These are phyloP conservation scores for Syngnathoides biaculeatus DNA, from an alignment of 2,113 vertebrate genomes.

Conservation along the genomic window DNA sequence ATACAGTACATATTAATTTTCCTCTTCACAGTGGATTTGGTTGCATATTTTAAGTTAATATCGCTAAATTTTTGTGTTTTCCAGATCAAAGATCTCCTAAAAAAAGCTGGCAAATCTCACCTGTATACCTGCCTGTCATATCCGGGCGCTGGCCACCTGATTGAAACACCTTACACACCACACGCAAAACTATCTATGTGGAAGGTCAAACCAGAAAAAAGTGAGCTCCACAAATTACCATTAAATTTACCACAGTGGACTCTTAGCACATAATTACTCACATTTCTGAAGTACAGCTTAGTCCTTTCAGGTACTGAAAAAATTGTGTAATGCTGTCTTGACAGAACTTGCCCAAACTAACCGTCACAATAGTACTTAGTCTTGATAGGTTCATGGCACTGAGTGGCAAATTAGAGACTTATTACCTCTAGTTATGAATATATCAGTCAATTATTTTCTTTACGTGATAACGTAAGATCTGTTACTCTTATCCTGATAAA, in stretches of 20 bases:
- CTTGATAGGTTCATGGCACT: no score
- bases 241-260: background rate
- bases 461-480: no score
- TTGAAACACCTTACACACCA: conserved; percentile 67
- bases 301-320: no score
- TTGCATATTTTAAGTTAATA: background rate
- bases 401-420: no score
- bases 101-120: conserved; percentile 53
- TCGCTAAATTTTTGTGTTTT: conserved; percentile 9
- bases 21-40: background rate
- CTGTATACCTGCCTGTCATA: conserved; percentile 64
- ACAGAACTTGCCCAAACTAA: no score
- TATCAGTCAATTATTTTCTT: no score
- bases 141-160: conserved; percentile 68
- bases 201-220: conserved; percentile 42
- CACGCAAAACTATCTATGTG: conserved; percentile 32
- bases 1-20: background rate
- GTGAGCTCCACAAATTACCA: conserved; percentile 30
- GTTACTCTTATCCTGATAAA: no score
- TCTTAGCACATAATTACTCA: no score
- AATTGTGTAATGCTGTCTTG: no score
- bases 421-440: no score
- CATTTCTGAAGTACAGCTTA: no score
- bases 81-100: conserved; percentile 61
- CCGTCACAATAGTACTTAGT: no score